Evolutionary conservation across 2,113 vertebrate species (phyloP).

Genomic region (Columbina picui): DNA sequence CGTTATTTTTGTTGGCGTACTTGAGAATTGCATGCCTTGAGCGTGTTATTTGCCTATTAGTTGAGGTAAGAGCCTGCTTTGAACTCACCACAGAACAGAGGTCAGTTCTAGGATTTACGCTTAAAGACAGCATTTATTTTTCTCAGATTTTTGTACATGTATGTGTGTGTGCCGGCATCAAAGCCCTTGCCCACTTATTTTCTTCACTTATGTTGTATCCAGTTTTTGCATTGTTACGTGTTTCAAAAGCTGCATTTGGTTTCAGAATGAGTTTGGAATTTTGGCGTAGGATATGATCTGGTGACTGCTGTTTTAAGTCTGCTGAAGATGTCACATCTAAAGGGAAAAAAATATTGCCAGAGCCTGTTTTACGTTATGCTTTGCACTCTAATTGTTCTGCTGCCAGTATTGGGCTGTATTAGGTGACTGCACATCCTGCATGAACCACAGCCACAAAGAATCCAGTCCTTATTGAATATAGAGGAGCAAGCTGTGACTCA

Average conservation of each 20-base stretch:
- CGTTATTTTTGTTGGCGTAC: neutral
- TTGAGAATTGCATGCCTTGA: neutral
- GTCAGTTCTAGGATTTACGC: neutral
- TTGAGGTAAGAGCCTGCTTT: neutral
- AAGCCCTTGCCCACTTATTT: neutral
- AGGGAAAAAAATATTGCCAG: neutral
- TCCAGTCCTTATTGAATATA: constrained; percentile 6
- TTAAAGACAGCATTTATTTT: neutral
- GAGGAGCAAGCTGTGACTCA: constrained; percentile 30
- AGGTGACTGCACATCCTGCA: neutral
- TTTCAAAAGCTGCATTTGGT: neutral
- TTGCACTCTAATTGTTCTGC: constrained; percentile 8
- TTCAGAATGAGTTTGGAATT: neutral
- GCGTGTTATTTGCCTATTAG: neutral
- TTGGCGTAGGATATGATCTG: neutral
- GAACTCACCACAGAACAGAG: neutral
- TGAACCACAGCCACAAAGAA: neutral
- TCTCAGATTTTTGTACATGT: neutral
- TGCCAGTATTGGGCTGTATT: neutral
- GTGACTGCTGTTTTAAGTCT: neutral
- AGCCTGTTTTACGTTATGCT: constrained; percentile 2
- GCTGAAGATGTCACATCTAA: neutral
- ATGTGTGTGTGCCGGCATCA: neutral
- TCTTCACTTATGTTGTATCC: neutral
- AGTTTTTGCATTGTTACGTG: neutral